A percentile compares a stretch with the other conserved stretches of the same genome.
Evolutionary conservation across 2,797 vertebrate species (phyloP).

Genomic region (Micrastur ruficollis): DNA sequence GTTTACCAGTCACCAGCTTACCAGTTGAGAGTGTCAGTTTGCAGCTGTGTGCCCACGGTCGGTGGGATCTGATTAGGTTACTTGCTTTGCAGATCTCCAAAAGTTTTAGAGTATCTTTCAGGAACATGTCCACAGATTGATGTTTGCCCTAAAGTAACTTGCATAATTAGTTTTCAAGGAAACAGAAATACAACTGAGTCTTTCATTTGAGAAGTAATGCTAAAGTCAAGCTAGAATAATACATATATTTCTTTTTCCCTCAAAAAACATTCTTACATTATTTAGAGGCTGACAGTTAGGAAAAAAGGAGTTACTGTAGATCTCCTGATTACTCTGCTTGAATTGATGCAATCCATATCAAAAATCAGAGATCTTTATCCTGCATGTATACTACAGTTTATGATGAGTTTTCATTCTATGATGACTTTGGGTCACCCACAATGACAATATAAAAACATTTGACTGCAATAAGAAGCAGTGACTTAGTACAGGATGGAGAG

Average conservation of each 20-base stretch:
- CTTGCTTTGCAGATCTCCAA: background rate
- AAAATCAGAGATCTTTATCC: background rate
- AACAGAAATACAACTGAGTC: background rate
- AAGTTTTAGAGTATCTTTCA: background rate
- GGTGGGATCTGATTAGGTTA: background rate
- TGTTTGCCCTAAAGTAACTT: background rate
- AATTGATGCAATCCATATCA: background rate
- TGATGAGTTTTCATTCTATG: background rate
- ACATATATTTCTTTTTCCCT: background rate
- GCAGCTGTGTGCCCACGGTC: background rate
- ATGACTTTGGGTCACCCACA: background rate
- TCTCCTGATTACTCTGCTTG: background rate
- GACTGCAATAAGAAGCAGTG: background rate
- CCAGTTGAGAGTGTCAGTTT: slow-evolving; percentile 1
- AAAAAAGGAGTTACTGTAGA: background rate
- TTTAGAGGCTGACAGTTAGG: background rate
- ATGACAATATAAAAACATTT: background rate
- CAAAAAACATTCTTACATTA: background rate
- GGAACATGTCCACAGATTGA: background rate
- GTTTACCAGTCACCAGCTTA: background rate
- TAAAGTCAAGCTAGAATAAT: background rate
- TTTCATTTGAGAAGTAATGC: background rate
- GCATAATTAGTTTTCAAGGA: background rate
- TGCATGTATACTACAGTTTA: background rate
- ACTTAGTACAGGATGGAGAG: background rate